phyloP scores from a whole-genome alignment of 92 coral and sea anemone genomes.

The Phenganax subtilis region DNA sequence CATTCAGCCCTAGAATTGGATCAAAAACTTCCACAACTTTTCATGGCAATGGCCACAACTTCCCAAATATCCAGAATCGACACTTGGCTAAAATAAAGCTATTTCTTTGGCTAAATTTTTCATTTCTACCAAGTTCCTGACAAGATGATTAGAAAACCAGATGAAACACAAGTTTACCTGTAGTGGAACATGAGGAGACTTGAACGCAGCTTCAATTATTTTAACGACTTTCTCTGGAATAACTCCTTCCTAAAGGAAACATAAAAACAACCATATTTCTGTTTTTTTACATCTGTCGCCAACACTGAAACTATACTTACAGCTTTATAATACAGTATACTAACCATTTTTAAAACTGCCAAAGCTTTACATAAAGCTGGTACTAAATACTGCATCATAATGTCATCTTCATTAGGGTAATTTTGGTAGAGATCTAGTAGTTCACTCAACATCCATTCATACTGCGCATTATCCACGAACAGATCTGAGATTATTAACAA shows the following conservation, averaged over 20 bases:
- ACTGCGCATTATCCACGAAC: conserved; percentile 78
- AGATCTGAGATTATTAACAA: conserved; percentile 85
- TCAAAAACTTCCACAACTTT: too few relatives aligned
- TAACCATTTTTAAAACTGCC: conserved; percentile 84
- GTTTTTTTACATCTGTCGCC: too few relatives aligned
- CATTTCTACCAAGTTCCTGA: too few relatives aligned
- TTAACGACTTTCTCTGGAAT: conserved; percentile 83
- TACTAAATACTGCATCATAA: conserved; percentile 73
- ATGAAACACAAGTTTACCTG: conserved; percentile 50
- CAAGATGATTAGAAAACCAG: too few relatives aligned
- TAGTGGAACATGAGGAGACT: conserved; percentile 80
- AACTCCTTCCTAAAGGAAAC: conserved; percentile 66
- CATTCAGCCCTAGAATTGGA: too few relatives aligned
- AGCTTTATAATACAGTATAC: neutral
- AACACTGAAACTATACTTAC: neutral
- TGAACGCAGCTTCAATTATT: conserved; percentile 67
- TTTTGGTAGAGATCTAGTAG: conserved; percentile 83
- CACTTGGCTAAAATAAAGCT: too few relatives aligned
- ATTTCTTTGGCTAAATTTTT: too few relatives aligned
- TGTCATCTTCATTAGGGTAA: conserved; percentile 83
- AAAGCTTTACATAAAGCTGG: conserved; percentile 86
- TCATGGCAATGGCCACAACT: too few relatives aligned
- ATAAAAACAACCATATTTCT: too few relatives aligned
- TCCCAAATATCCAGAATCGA: too few relatives aligned
- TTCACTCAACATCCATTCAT: conserved; percentile 83